phyloP scores from a whole-genome alignment of 2,113 vertebrate genomes.

The Erythrocercus mccallii region DNA sequence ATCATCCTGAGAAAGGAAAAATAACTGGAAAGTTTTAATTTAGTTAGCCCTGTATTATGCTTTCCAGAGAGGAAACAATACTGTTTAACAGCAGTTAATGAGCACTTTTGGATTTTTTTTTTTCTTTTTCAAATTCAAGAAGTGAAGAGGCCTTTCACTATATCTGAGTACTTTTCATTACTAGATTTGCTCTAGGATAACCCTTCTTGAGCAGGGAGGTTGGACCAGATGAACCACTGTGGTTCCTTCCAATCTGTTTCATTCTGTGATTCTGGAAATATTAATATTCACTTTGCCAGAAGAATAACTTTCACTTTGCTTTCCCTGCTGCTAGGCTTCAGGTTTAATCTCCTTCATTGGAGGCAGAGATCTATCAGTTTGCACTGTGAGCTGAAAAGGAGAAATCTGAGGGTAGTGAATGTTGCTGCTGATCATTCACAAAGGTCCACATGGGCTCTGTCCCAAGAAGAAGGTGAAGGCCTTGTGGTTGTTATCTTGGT shows the following conservation, averaged over 20 bases:
- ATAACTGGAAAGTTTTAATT: not conserved
- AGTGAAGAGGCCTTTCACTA: not conserved
- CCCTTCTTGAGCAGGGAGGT: not conserved
- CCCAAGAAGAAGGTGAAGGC: not conserved
- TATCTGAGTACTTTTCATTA: not conserved
- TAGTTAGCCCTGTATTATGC: not conserved
- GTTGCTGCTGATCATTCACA: not conserved
- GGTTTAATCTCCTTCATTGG: not conserved
- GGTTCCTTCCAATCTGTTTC: not conserved
- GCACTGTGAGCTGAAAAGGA: not conserved
- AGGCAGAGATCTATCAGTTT: not conserved
- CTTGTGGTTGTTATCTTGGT: not conserved
- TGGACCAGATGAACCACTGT: not conserved
- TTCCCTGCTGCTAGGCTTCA: not conserved
- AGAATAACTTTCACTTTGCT: not conserved
- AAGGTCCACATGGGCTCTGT: not conserved
- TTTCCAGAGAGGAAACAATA: not conserved
- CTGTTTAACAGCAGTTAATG: not conserved
- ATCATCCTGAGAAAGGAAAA: not conserved
- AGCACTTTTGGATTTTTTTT: not conserved
- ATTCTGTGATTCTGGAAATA: not conserved
- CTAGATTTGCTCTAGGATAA: not conserved
- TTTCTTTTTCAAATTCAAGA: not conserved
- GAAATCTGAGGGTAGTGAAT: not conserved
- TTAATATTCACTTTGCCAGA: not conserved